Percentiles rank a stretch among this genome's conserved stretches.
Conservation (phyloP, 2,113 vertebrate species). For the Ctenodactylus gundi region DNA sequence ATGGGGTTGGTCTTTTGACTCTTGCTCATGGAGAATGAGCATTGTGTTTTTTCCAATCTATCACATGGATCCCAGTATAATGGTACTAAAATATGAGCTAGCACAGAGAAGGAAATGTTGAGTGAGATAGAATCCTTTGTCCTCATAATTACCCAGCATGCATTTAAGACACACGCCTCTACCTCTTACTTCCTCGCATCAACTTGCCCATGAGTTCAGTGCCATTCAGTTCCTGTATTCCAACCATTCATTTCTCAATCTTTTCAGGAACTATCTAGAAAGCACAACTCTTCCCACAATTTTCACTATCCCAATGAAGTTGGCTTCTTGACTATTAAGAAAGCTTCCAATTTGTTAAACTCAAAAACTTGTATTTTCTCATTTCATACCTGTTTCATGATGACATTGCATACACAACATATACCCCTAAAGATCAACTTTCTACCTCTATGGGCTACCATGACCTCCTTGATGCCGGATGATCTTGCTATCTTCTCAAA, state of each 20-base stretch:
- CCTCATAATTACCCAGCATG: neutral
- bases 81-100: neutral
- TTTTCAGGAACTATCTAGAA: neutral
- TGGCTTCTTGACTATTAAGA: neutral
- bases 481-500: neutral
- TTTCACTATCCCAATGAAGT: neutral
- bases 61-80: neutral
- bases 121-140: neutral
- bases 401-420: neutral
- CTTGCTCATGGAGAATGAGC: neutral
- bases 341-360: neutral
- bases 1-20: neutral
- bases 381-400: neutral
- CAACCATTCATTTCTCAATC: neutral
- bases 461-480: neutral
- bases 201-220: neutral
- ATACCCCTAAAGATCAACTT: neutral
- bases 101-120: neutral
- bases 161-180: neutral
- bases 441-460: neutral
- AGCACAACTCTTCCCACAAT: neutral
- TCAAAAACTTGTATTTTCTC: neutral
- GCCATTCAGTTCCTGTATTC: neutral
- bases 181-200: neutral
- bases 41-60: neutral